Base-by-base conservation (phyloP, 2,888 invertebrate species). In the Tachystola acroxantha region DNA sequence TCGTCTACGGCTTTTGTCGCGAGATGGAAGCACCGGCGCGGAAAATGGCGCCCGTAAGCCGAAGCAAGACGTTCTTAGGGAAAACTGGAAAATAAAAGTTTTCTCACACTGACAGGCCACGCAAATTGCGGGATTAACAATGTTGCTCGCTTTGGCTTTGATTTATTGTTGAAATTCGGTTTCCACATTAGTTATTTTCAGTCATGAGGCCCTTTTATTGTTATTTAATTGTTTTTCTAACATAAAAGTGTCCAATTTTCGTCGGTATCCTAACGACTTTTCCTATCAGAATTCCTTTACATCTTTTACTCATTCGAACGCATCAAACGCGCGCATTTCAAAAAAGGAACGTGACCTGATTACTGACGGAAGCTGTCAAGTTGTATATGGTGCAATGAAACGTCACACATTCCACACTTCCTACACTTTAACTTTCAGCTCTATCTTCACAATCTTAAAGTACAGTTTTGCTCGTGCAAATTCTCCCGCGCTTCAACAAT, bases 271-370 rank as follows among this genome's bases (percentile, higher is more conserved):
- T n/a, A n/a, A n/a, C n/a, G n/a, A n/a, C n/a, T n/a, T n/a, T n/a
- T n/a, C n/a, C n/a, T n/a, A n/a, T 13, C 27, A 26, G 20, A 32
- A 32, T 32, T 36, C 32, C 32, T 20, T 32, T 16, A 24, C 9
- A 16, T 7, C 31, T 32, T 22, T 20, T 11, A 35, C 51, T n/a
- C n/a, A n/a, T n/a, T n/a, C n/a, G n/a, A n/a, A n/a, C n/a, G n/a
- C n/a, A 22, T 9, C 22, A 9, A 22, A 3, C 58, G 51, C 59
- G 54, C 68, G 65, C 70, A 63, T 74, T 80, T 76, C 75, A 69
- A 80, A 81, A 80, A 82, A 78, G 72, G 79, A 80, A 80, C 85
- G 84, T 82, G 85, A 79, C 82, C 84, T 75, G 85, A 76, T 80
- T 85, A 79, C 79, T 68, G 75, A 80, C 79, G 75, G 80, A 79